Percentiles rank a stretch among this genome's conserved stretches.
Conservation (phyloP, 2,797 vertebrate species). For the Hypotaenidia okinawae region DNA sequence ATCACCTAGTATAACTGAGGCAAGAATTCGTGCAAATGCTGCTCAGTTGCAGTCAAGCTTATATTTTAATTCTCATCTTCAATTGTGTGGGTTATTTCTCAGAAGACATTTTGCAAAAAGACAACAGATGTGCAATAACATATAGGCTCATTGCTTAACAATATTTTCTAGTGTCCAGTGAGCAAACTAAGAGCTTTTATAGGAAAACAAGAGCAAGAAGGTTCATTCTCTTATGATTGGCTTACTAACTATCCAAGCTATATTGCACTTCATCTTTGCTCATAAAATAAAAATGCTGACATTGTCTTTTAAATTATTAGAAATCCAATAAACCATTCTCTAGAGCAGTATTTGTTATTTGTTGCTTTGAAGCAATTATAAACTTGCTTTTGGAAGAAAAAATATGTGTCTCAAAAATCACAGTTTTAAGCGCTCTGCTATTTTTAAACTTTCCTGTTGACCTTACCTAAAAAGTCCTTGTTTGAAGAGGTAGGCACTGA, state of each 20-base stretch:
- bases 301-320: background rate
- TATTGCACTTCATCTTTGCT: background rate
- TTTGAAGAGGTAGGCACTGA: conserved; percentile 98
- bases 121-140: background rate
- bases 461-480: conserved; percentile 93
- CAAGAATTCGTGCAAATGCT: background rate
- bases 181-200: background rate
- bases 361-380: background rate
- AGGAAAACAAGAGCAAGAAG: background rate
- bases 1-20: fast-evolving
- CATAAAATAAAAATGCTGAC: background rate
- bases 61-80: background rate
- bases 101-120: background rate
- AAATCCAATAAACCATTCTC: background rate
- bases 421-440: background rate
- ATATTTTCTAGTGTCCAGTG: background rate
- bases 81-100: background rate
- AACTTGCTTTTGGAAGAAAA: background rate
- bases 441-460: background rate
- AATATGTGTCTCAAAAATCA: background rate
- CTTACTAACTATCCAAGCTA: background rate
- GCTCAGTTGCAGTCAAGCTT: background rate
- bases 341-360: background rate
- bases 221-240: background rate
- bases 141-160: background rate